A percentile compares a stretch with the other conserved stretches of the same genome.
Conservation (phyloP, 2,888 invertebrate species). For the Alloscopus bannaensis region DNA sequence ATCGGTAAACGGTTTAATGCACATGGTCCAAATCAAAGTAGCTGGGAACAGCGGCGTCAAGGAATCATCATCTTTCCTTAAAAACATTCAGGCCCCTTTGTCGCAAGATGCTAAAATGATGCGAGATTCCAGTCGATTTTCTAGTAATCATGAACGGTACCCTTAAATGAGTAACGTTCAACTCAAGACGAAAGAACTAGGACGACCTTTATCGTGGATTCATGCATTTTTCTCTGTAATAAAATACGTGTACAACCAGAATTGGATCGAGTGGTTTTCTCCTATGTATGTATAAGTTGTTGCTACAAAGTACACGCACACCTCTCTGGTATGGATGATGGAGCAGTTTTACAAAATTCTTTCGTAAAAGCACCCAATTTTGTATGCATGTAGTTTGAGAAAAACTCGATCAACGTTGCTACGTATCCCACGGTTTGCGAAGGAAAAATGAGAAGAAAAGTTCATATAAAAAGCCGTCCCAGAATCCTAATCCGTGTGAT, state of each 20-base stretch:
- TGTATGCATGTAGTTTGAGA: slow-evolving; percentile 4
- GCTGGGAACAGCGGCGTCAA: background rate
- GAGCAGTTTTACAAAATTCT: background rate
- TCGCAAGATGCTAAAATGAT: too few relatives aligned
- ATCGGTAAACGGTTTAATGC: background rate
- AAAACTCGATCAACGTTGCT: slow-evolving; percentile 12
- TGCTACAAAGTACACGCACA: too few relatives aligned
- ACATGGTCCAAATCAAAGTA: background rate
- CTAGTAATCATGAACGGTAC: background rate
- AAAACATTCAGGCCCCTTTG: background rate
- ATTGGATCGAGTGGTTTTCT: too few relatives aligned
- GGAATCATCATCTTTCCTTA: background rate
- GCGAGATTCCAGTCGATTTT: too few relatives aligned
- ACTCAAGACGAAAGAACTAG: background rate
- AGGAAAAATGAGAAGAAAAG: background rate
- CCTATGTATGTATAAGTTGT: too few relatives aligned
- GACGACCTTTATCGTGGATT: background rate
- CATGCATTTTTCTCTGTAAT: background rate
- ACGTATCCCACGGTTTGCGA: background rate
- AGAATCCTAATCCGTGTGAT: background rate
- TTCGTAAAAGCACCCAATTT: background rate
- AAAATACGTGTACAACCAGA: background rate
- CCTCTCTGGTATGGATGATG: too few relatives aligned
- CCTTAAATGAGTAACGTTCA: background rate
- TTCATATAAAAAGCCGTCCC: background rate